A percentile compares a stretch with the other conserved stretches of the same genome.
phyloP scores from a whole-genome alignment of 2,888 invertebrate genomes.

The Agapostemon virescens region DNA sequence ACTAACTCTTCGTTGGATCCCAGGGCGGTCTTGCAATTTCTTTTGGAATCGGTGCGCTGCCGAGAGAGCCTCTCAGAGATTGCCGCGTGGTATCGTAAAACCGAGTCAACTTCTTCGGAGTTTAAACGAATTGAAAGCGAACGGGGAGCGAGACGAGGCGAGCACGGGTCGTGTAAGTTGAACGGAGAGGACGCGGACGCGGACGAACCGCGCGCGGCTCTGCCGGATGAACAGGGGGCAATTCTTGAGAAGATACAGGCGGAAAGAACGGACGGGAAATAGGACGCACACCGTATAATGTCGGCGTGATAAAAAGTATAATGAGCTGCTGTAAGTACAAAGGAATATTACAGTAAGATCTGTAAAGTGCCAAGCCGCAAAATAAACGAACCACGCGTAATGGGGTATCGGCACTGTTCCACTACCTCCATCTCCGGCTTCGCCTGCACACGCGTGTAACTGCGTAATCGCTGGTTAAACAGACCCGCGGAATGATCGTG shows the following conservation, averaged over 20 bases:
- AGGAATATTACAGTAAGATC: conserved; percentile 64
- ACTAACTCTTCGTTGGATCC: conserved; percentile 27
- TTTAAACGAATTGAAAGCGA: conserved; percentile 31
- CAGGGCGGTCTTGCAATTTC: not conserved
- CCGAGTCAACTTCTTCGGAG: conserved; percentile 7
- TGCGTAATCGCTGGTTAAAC: conserved; percentile 67
- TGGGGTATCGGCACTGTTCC: conserved; percentile 58
- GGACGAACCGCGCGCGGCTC: not conserved
- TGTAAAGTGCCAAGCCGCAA: conserved; percentile 65
- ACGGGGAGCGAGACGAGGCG: not conserved
- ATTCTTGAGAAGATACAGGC: not conserved
- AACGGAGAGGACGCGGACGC: not conserved
- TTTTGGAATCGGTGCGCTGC: conserved; percentile 30
- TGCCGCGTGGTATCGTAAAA: conserved; percentile 29
- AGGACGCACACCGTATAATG: conserved; percentile 52
- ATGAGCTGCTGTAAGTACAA: conserved; percentile 63
- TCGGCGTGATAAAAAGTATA: conserved; percentile 60
- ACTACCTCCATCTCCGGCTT: conserved; percentile 44
- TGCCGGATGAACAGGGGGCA: not conserved
- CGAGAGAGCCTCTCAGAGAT: conserved; percentile 3
- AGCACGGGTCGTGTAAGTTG: not conserved
- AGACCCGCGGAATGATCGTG: conserved; percentile 44
- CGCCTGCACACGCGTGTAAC: conserved; percentile 59
- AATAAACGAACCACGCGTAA: conserved; percentile 67
- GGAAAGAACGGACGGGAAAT: conserved; percentile 28